phyloP scores from a whole-genome alignment of 1,140 invertebrate species.

The Calliphora vicina region DNA sequence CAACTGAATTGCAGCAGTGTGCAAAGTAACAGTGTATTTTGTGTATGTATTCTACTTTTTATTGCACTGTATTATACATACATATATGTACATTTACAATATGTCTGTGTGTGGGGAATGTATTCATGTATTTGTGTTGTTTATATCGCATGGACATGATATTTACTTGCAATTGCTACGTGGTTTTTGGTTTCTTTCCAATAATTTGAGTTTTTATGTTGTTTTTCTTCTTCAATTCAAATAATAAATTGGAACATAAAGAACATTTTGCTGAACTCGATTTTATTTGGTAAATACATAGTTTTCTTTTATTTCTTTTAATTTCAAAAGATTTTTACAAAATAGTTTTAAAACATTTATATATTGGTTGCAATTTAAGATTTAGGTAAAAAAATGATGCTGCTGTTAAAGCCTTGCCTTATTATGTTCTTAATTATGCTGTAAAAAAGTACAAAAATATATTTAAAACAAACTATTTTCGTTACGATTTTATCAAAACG shows the following conservation, averaged over 20 bases:
- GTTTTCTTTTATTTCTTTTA: not conserved
- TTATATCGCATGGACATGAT: not conserved
- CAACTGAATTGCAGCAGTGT: not conserved
- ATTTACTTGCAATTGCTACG: slow-evolving; percentile 1
- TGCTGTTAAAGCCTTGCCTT: too few species aligned
- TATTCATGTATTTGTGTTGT: not conserved
- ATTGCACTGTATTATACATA: not conserved
- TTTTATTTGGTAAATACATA: not conserved
- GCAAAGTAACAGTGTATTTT: not conserved
- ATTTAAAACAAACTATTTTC: too few species aligned
- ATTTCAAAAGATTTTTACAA: not conserved
- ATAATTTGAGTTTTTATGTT: not conserved
- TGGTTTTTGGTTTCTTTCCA: not conserved
- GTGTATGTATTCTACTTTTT: not conserved
- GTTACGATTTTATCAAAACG: too few species aligned
- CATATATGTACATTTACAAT: too few species aligned
- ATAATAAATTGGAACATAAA: not conserved
- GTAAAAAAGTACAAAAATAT: too few species aligned
- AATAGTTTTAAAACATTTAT: not conserved
- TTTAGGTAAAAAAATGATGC: too few species aligned
- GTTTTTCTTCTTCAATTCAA: not conserved
- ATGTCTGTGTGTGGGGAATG: not conserved
- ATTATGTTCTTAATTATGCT: too few species aligned
- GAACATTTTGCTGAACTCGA: not conserved
- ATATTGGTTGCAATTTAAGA: too few species aligned